Conservation (phyloP, 2,113 vertebrate genomes). For the Esox niger region DNA sequence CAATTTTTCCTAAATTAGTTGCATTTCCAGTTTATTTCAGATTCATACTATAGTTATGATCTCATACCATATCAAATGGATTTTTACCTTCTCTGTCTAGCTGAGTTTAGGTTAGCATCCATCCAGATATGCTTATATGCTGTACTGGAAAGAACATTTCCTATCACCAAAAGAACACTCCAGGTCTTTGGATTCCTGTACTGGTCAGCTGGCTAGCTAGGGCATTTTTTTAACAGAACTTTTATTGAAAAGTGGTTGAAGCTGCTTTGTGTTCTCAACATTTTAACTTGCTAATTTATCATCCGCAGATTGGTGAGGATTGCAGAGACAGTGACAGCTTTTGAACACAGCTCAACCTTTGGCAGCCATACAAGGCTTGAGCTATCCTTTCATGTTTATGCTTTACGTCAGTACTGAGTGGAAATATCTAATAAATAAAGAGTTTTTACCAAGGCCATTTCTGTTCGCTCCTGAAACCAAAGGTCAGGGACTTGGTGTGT, state of each 20-base stretch:
- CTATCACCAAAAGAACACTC: no score
- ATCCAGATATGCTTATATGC: constrained; percentile 24
- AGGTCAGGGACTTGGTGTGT: neutral
- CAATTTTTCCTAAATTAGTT: no score
- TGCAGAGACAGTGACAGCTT: neutral
- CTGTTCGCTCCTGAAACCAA: neutral
- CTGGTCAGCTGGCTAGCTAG: no score
- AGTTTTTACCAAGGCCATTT: neutral
- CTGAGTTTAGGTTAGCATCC: constrained; percentile 3
- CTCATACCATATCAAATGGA: constrained; percentile 49
- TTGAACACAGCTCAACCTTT: no score
- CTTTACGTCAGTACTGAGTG: neutral
- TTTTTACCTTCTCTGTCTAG: constrained; percentile 25
- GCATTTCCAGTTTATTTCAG: neutral
- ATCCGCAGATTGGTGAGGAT: neutral
- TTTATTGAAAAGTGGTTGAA: no score
- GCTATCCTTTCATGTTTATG: neutral
- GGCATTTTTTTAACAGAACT: no score
- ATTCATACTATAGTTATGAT: constrained; percentile 45
- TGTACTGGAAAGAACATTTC: constrained; percentile 16
- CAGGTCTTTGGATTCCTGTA: no score
- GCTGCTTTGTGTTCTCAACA: no score
- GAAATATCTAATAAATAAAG: neutral
- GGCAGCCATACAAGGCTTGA: neutral
- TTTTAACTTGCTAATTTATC: no score